Base-by-base conservation (phyloP, 2,113 vertebrate genomes). In the Rhombomys opimus region DNA sequence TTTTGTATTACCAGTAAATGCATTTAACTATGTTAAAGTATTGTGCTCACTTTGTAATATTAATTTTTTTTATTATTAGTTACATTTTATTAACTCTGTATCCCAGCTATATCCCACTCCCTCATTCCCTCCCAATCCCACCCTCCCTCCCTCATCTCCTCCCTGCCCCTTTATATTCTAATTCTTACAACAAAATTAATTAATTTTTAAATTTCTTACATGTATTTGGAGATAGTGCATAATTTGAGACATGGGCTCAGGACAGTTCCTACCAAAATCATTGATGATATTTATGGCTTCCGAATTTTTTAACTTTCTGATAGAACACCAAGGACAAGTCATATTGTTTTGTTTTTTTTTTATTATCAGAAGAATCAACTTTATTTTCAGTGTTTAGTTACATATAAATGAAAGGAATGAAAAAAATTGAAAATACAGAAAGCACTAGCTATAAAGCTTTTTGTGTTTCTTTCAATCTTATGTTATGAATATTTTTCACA, bases 141-240 rank as follows among this genome's bases (percentile, higher is more conserved):
- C 46, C 46, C 46, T 46, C 46, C 46, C 46, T 46, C 46, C 46
- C 46, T 46, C 5, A 46, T 46, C 46, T 46, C 46, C 46, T 46
- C 4, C 46, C 46, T 46, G 46, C 46, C 46, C 46, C 46, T 46
- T 73, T 73, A 38, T 38, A 38, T 94, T 93, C 7, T 91, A 82
- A 84, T 89, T 17, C 5, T 89, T 96, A 94, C 95, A 76, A n/a
- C n/a, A 77, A 87, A 46, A 46, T 46, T 46, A 97, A 85, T 91
- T 72, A 72, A n/a, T n/a, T 59, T 70, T 77, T 91, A 85, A 65
- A 61, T 98, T 97, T 96, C 25, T 14, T 85, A 88, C 93, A 95
- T 15, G 75, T 90, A 82, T 88, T 93, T 52, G 41, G 30, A 30
- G 35, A 23, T 72, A 67, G 41, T 82, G 35, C 4, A 82, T 96